phyloP scores from a whole-genome alignment of 2,888 invertebrate species.

The Heliconius ismenius region DNA sequence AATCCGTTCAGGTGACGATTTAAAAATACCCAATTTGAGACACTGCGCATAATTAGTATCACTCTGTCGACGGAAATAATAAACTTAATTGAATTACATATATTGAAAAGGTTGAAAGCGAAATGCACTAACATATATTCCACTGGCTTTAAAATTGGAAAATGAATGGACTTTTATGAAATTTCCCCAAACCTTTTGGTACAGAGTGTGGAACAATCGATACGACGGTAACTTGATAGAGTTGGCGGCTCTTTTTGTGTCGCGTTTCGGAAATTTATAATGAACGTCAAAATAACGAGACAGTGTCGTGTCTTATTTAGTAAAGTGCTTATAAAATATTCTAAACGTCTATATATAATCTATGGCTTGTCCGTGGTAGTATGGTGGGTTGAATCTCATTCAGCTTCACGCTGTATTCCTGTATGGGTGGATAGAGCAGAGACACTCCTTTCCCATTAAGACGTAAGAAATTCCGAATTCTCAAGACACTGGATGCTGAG shows the following conservation, averaged over 20 bases:
- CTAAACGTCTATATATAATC: too few species aligned
- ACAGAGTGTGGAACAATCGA: neutral
- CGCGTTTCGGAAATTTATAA: slow-evolving; percentile 10
- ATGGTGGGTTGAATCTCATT: too few species aligned
- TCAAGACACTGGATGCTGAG: too few species aligned
- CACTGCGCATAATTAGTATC: neutral
- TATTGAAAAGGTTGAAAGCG: slow-evolving; percentile 1
- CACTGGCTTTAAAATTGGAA: slow-evolving; percentile 3
- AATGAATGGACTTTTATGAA: slow-evolving; percentile 17
- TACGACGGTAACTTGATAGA: slow-evolving; percentile 9
- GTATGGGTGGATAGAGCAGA: too few species aligned
- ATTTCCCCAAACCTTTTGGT: neutral
- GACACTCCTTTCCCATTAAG: too few species aligned
- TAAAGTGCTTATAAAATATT: neutral
- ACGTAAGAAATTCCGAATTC: too few species aligned
- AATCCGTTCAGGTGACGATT: neutral
- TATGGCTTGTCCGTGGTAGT: too few species aligned
- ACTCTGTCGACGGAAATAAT: neutral
- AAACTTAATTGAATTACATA: neutral
- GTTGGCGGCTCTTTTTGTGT: slow-evolving; percentile 13
- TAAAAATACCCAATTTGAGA: neutral
- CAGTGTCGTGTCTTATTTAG: neutral
- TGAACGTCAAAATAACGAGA: slow-evolving; percentile 17
- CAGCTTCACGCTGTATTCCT: too few species aligned
- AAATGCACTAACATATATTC: slow-evolving; percentile 8